phyloP scores from a whole-genome alignment of 2,888 invertebrate species.

The Troides aeacus region DNA sequence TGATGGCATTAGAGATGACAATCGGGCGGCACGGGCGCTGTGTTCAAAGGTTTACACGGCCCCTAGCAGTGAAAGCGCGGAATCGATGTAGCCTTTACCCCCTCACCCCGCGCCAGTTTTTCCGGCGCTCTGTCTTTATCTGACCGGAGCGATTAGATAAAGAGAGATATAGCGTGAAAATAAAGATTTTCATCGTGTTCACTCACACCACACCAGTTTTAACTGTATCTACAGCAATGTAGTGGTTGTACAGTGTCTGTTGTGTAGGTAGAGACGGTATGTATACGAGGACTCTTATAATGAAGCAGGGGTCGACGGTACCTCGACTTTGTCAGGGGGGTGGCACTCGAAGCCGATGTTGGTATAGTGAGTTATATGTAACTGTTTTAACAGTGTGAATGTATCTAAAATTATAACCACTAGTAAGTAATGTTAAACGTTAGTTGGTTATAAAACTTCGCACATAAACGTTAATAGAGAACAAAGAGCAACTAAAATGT shows the following conservation, averaged over 20 bases:
- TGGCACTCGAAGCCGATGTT: constrained; percentile 22
- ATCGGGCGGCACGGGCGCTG: constrained; percentile 73
- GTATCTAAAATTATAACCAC: background rate
- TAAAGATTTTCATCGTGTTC: constrained; percentile 81
- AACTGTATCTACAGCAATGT: constrained; percentile 56
- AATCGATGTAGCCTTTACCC: constrained; percentile 80
- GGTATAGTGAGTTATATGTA: constrained; percentile 19
- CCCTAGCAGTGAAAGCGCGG: constrained; percentile 81
- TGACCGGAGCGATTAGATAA: constrained; percentile 78
- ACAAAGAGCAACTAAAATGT: background rate
- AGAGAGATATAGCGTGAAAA: constrained; percentile 81
- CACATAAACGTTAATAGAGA: background rate
- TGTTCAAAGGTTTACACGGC: constrained; percentile 81
- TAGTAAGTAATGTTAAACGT: background rate
- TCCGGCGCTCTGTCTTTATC: constrained; percentile 80
- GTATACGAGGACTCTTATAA: constrained; percentile 61
- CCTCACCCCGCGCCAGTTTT: constrained; percentile 78
- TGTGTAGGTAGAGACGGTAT: constrained; percentile 55
- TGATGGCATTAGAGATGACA: constrained; percentile 72
- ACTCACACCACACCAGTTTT: constrained; percentile 71
- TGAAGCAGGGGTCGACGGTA: constrained; percentile 68
- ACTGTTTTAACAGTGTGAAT: background rate
- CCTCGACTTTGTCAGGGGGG: constrained; percentile 31
- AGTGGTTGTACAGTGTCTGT: constrained; percentile 61
- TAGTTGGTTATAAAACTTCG: background rate